Conservation (phyloP, 2,888 invertebrate genomes). For the Yponomeuta malinellus region DNA sequence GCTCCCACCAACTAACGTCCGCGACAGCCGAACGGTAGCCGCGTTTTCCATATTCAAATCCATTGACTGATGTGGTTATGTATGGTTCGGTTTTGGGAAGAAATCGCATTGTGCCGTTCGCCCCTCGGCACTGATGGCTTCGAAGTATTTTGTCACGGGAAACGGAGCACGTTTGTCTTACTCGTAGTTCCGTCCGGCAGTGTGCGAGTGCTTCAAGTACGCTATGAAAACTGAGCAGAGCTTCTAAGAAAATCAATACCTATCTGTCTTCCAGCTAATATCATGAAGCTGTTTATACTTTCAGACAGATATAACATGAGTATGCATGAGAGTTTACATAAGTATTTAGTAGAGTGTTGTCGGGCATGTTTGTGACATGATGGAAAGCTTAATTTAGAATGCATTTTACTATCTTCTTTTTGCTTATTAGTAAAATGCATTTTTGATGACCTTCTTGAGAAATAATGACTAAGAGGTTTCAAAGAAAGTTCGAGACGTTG, state of each 20-base stretch:
- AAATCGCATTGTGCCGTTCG: constrained; percentile 16
- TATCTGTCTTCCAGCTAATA: too few relatives aligned
- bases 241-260: background rate
- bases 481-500: too few relatives aligned
- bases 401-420: too few relatives aligned
- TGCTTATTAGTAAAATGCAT: too few relatives aligned
- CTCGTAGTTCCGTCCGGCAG: background rate
- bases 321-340: too few relatives aligned
- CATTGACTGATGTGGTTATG: constrained; percentile 30
- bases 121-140: constrained; percentile 11
- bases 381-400: too few relatives aligned
- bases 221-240: background rate
- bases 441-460: too few relatives aligned
- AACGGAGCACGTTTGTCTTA: background rate
- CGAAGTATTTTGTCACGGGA: constrained; percentile 14
- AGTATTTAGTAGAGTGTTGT: too few relatives aligned
- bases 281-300: too few relatives aligned
- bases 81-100: background rate
- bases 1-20: constrained; percentile 38
- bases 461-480: too few relatives aligned
- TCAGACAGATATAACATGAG: too few relatives aligned
- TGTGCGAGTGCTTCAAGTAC: background rate
- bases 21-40: constrained; percentile 11
- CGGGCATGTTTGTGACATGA: too few relatives aligned
- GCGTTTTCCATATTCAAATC: constrained; percentile 43